Conservation (phyloP, 2,113 vertebrate genomes). For the Junco hyemalis region DNA sequence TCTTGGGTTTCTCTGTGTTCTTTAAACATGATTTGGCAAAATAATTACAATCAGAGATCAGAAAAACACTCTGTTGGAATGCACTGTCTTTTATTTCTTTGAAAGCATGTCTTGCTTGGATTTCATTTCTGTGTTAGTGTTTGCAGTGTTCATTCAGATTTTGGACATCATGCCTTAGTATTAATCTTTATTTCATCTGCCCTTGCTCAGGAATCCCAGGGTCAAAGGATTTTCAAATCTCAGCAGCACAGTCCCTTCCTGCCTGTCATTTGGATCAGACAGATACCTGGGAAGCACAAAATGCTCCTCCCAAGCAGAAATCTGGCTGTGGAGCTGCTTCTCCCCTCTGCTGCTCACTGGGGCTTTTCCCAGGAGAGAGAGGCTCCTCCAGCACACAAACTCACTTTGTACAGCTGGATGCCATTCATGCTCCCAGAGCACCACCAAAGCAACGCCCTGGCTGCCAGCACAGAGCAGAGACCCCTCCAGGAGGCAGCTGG, state of each 20-base stretch:
- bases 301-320: not conserved
- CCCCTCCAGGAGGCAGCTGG: not conserved
- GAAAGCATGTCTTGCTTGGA: not conserved
- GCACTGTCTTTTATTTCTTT: not conserved
- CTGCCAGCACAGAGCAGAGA: not conserved
- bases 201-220: not conserved
- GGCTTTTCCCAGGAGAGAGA: not conserved
- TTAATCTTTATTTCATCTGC: not conserved
- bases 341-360: not conserved
- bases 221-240: not conserved
- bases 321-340: not conserved
- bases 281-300: not conserved
- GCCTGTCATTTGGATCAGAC: not conserved
- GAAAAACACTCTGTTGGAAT: not conserved
- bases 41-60: not conserved
- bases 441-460: not conserved
- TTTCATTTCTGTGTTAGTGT: not conserved
- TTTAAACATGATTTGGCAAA: constrained; percentile 15
- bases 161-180: not conserved
- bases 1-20: not conserved
- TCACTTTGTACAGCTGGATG: not conserved
- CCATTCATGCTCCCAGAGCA: not conserved
- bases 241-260: not conserved
- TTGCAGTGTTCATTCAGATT: not conserved
- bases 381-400: not conserved